Evolutionary conservation across 2,113 vertebrate species (phyloP), one percentile per base, ranked within the genome.

Genomic region (Ageneiosus marmoratus): DNA sequence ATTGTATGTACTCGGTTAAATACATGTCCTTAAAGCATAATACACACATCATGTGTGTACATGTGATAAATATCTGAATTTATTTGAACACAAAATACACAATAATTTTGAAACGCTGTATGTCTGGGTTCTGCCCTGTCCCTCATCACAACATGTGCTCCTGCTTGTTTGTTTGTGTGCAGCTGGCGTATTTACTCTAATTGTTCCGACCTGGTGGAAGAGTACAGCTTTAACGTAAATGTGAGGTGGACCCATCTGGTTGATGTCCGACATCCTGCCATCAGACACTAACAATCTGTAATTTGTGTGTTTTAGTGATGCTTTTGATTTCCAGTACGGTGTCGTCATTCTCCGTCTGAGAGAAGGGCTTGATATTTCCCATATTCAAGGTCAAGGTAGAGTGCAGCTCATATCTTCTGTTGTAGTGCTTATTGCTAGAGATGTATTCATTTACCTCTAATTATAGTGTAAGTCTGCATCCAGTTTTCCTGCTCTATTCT

Each of bases 331-430:
- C 90, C 98, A 99, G 76, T 99, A 96, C 58, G 97, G 98, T 81
- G 94, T 97, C 0, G 97, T 99, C 44, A 95, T 99, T 65, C 96
- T 99, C 74, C 92, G 98, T 76, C 91, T 99, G 63, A 93, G 95
- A 85, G 98, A 99, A 87, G 98, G 98, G 18, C 92, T 99, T 74
- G 97, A 99, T 78, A 94, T 99, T 87, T 99, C 98, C 85, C 98
- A 99, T 81, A 97, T 98, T 90, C 97, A 98, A 91, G 97, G 95
- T 79, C 98, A 98, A 97, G 98, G 98, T 99, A 95, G 34, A 34
- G 81, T 58, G 44, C 70, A 12, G 1, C 7, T 41, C 15, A 7
- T 32, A 24, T 50, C 12, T 44, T 10, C 8, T 79, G 5, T 50
- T 70, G 0, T 63, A 12, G 41, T 34, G 46, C 9, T 63, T 50